Base-by-base conservation (phyloP, 2,888 invertebrate species). In the Nomada goodeniana region DNA sequence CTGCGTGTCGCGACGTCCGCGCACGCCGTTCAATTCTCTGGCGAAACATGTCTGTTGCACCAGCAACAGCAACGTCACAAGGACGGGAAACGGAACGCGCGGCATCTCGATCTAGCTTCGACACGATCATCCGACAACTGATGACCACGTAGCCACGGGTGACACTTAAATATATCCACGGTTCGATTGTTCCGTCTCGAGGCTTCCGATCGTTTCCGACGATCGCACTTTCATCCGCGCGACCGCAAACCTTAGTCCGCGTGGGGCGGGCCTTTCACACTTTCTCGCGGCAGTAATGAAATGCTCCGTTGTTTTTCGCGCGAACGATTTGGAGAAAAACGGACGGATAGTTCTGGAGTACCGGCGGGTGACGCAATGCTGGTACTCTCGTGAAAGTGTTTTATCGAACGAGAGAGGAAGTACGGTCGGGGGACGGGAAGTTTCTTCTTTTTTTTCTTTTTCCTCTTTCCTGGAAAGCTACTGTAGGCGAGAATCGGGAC, bases 111-210 rank as follows among this genome's bases (percentile, higher is more conserved):
- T 82, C 78, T 36, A 57, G 76, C 73, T 68, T 83, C 82, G 76
- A 78, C 65, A 63, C 81, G 86, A 87, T 85, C 83, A 88, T 85
- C 80, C 78, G 82, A 91, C 91, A 92, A 91, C 91, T 92, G 91
- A 88, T 90, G 87, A 86, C 44, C 83, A 71, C 72, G 75, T 75
- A 74, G 64, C 68, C 68, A 80, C 69, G 65, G 80, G 77, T 84
- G 86, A 88, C 87, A 88, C 91, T 92, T 92, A 92, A 92, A 92
- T 92, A 92, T 91, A 92, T 91, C 89, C 83, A 74, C 75, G 81
- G 82, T 59, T 61, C 84, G 73, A 70, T 74, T 75, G 85, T 86
- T 89, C 87, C 88, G 87, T 73, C 77, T 69, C 65, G 80, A 76
- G 55, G 29, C 53, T 61, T 76, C 61, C 68, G 55, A 59, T 60